Evolutionary conservation across 2,797 vertebrate genomes (phyloP).

Genomic region (Melopsittacus undulatus): DNA sequence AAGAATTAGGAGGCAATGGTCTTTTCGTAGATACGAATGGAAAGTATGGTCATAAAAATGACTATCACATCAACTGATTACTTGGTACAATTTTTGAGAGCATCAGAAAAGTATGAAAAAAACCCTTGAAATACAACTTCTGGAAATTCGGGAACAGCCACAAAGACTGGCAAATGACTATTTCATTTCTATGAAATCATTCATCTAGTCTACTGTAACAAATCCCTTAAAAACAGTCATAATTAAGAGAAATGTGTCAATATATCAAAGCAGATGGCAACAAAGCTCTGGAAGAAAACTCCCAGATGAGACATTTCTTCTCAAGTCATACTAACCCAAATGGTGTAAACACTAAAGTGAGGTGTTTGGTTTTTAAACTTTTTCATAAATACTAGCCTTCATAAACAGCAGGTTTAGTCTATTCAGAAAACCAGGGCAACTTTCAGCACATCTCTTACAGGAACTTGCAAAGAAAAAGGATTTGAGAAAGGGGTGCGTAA

Average conservation of each 20-base stretch:
- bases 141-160: not conserved
- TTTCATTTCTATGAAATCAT: not conserved
- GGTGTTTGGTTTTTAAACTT: rapidly evolving
- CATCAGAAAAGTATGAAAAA: no score
- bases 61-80: not conserved
- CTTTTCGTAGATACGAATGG: not conserved
- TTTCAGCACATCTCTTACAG: not conserved
- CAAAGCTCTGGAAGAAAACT: not conserved
- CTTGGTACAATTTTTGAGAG: not conserved
- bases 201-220: not conserved
- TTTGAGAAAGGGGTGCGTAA: not conserved
- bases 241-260: not conserved
- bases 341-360: not conserved
- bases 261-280: not conserved
- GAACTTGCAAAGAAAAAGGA: not conserved
- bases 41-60: not conserved
- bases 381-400: not conserved
- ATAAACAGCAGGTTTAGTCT: not conserved
- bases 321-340: not conserved
- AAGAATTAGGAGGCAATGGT: not conserved
- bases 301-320: not conserved
- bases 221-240: not conserved
- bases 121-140: not conserved
- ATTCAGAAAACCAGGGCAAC: not conserved
- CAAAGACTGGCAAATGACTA: not conserved